Evolutionary conservation across 2,113 vertebrate genomes (phyloP).

Genomic region (Eudyptes chrysolophus): DNA sequence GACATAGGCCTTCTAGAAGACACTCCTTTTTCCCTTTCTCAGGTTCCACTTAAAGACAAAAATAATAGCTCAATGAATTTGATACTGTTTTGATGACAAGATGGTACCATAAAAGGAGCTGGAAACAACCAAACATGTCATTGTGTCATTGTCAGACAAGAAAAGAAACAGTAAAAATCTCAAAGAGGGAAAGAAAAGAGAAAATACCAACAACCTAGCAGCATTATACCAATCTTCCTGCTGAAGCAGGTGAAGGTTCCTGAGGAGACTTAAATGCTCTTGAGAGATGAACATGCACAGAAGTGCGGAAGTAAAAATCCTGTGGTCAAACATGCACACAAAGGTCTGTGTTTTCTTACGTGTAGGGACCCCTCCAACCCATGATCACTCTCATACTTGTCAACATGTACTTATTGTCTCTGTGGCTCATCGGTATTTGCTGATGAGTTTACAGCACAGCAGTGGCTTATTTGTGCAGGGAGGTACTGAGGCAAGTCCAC

Average conservation of each 20-base stretch:
- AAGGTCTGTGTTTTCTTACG: not conserved
- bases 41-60: slow-evolving; percentile 10
- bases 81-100: not conserved
- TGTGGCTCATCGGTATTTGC: not conserved
- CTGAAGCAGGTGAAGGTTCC: not conserved
- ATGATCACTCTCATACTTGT: not conserved
- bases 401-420: not conserved
- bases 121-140: not conserved
- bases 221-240: not conserved
- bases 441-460: not conserved
- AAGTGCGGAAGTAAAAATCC: not conserved
- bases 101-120: not conserved
- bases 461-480: not conserved
- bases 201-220: not conserved
- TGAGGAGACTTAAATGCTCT: not conserved
- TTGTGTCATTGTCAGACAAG: not conserved
- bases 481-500: not conserved
- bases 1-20: not conserved
- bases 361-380: not conserved
- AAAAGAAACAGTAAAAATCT: not conserved
- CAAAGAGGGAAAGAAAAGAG: not conserved
- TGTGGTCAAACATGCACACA: not conserved
- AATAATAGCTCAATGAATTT: not conserved
- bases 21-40: not conserved
- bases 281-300: not conserved